phyloP scores from a whole-genome alignment of 2,797 vertebrate genomes.

The Macropus fuliginosus region DNA sequence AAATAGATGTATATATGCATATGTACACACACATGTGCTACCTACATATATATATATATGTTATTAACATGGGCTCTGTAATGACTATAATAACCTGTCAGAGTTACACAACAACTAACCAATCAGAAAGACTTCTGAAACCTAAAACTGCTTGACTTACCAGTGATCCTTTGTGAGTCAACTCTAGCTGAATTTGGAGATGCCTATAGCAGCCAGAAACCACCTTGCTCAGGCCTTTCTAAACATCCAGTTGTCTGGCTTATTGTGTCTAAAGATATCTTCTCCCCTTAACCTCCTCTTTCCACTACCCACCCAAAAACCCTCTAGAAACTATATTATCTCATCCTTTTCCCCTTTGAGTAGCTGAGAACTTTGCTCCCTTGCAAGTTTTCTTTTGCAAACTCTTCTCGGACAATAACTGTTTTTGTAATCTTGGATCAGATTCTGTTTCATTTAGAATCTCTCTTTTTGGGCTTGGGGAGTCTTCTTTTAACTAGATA shows the following conservation, averaged over 20 bases:
- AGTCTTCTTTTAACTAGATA: neutral
- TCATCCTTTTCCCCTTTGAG: neutral
- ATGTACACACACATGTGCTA: neutral
- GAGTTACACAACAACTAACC: neutral
- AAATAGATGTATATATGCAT: neutral
- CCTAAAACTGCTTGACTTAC: neutral
- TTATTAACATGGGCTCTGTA: neutral
- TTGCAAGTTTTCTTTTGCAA: neutral
- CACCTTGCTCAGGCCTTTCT: neutral
- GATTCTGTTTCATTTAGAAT: neutral
- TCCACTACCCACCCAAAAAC: neutral
- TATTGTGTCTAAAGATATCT: neutral
- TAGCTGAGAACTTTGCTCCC: neutral
- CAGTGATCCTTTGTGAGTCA: neutral
- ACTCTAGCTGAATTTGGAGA: neutral
- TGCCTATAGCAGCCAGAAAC: neutral
- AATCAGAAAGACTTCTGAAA: neutral
- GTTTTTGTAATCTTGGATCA: neutral
- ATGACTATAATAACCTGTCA: neutral
- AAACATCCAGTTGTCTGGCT: neutral
- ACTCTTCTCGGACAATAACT: neutral
- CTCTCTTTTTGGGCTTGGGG: neutral
- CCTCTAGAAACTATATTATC: neutral
- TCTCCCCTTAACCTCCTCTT: too few species aligned
- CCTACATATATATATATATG: neutral